Evolutionary conservation across 2,797 vertebrate genomes (phyloP).

Genomic region (Xenopus petersii): DNA sequence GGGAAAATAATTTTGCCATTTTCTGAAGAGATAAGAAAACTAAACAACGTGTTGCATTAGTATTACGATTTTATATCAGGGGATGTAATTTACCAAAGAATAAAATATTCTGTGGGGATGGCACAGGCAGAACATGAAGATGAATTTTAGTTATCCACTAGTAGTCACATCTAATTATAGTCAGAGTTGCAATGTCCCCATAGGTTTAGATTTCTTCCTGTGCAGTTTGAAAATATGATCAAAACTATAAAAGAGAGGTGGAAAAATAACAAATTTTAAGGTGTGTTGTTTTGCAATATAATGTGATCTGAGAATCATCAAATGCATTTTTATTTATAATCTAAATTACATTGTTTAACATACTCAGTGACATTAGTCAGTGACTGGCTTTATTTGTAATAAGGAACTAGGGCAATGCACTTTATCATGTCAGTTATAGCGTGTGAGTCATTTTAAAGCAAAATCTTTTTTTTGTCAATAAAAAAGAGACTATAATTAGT

Average conservation of each 20-base stretch:
- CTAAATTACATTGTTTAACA: not conserved
- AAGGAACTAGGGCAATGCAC: not conserved
- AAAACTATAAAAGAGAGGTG: conserved; percentile 14
- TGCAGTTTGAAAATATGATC: conserved; percentile 26
- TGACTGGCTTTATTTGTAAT: not conserved
- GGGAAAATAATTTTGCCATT: not conserved
- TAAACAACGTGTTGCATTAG: not conserved
- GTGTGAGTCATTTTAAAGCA: not conserved
- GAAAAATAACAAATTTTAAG: conserved; percentile 14
- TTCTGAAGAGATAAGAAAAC: not conserved
- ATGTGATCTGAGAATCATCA: conserved; percentile 7
- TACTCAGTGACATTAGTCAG: not conserved
- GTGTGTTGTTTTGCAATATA: conserved; percentile 11
- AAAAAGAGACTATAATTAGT: no score
- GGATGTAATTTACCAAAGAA: conserved; percentile 6
- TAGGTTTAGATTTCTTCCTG: conserved; percentile 19
- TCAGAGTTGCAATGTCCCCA: conserved; percentile 11
- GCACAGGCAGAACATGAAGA: conserved; percentile 10
- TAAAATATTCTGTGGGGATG: conserved; percentile 21
- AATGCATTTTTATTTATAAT: not conserved
- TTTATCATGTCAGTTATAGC: not conserved
- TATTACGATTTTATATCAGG: not conserved
- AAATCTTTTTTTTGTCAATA: not conserved
- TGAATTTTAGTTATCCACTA: conserved; percentile 20
- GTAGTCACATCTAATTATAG: conserved; percentile 21